Conservation (phyloP, 2,797 vertebrate species). For the Peromyscus attwateri region DNA sequence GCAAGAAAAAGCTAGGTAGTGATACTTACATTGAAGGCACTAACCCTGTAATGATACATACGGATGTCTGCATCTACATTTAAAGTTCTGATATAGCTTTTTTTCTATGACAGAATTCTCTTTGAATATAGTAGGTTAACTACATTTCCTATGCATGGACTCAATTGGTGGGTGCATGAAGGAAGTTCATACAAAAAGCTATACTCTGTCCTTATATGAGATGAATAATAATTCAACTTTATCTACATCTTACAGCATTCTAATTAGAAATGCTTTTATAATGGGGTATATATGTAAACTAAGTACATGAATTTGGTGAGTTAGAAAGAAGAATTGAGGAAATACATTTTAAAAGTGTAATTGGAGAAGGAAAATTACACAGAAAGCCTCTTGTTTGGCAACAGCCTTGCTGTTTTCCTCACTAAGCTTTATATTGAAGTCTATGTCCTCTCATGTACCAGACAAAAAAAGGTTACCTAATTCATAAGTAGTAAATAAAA, state of each 20-base stretch:
- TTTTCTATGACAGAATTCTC: constrained; percentile 35
- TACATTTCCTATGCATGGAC: not conserved
- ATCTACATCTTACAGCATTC: not conserved
- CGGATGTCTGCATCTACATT: not conserved
- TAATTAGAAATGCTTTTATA: constrained; percentile 34
- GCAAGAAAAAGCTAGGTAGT: not conserved
- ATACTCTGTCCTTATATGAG: not conserved
- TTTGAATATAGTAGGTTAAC: not conserved
- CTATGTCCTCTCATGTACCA: not conserved
- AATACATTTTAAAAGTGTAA: constrained; percentile 9
- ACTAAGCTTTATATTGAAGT: not conserved
- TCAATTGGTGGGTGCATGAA: not conserved
- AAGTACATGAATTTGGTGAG: not conserved
- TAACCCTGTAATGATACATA: not conserved
- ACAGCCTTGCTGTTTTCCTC: not conserved
- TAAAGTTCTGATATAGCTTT: not conserved
- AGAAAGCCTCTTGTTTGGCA: not conserved
- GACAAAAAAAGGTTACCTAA: not conserved
- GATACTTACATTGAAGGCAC: constrained; percentile 2
- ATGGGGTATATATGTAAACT: constrained; percentile 36
- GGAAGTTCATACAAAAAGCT: constrained; percentile 13
- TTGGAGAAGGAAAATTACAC: constrained; percentile 9
- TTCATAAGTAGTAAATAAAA: not conserved
- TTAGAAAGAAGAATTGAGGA: constrained; percentile 27
- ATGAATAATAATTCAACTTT: constrained; percentile 29